These are phyloP conservation scores for Camelus bactrianus DNA, from an alignment of 2,113 vertebrate genomes.

Conservation along the genomic window DNA sequence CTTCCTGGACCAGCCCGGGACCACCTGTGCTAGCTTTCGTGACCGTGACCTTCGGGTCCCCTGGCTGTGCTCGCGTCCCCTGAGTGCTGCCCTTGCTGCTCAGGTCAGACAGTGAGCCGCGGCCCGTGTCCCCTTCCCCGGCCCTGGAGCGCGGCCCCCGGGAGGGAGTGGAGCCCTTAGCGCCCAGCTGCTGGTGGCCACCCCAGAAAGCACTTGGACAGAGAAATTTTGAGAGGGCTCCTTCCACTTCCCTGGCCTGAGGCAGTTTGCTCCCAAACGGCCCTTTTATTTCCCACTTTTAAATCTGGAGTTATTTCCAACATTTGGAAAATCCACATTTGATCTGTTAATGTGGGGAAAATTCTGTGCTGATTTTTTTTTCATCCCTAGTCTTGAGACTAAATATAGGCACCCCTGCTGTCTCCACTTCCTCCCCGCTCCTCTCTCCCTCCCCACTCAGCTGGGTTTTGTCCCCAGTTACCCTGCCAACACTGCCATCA, in stretches of 20 bases:
- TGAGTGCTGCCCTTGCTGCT: background rate
- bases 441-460: background rate
- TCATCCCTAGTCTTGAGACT: background rate
- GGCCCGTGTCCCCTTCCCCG: background rate
- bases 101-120: background rate
- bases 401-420: background rate
- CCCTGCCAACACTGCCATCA: background rate
- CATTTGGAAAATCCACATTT: conserved; percentile 29
- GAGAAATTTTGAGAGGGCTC: background rate
- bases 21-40: background rate
- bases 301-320: conserved; percentile 2
- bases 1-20: background rate
- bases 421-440: background rate
- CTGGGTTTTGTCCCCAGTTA: background rate
- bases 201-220: background rate
- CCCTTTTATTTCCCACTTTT: conserved; percentile 16
- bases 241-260: conserved; percentile 30
- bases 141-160: background rate
- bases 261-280: background rate
- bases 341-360: background rate
- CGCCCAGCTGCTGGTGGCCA: background rate
- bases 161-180: background rate
- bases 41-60: background rate
- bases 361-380: background rate
- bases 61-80: background rate